Evolutionary conservation across 2,797 vertebrate species (phyloP).

Genomic region (Sebastes iracundus): DNA sequence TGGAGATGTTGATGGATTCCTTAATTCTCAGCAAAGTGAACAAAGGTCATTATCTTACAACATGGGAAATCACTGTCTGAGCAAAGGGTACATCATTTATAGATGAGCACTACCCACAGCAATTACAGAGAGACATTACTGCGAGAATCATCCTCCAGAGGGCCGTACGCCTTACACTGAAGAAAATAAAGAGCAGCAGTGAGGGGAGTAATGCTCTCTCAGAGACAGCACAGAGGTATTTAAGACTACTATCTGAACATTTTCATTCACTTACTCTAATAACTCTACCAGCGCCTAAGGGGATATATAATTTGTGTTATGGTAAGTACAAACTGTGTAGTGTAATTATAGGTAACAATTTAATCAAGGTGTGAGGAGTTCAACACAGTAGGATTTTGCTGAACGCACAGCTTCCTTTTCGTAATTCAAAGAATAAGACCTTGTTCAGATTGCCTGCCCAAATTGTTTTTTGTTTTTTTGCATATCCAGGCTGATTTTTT

Average conservation of each 20-base stretch:
- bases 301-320: not conserved
- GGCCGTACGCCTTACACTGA: not conserved
- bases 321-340: not conserved
- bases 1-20: not conserved
- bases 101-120: slow-evolving; percentile 22
- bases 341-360: slow-evolving; percentile 19
- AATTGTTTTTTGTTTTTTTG: not conserved
- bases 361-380: not conserved
- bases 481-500: not conserved
- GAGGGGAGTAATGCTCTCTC: slow-evolving; percentile 1
- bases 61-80: not conserved
- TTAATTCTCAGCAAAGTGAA: not conserved
- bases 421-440: not conserved
- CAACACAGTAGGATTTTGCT: not conserved
- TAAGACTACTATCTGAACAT: slow-evolving; percentile 11
- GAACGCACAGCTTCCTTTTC: not conserved
- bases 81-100: slow-evolving; percentile 31
- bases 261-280: slow-evolving; percentile 12
- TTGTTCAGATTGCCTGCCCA: not conserved
- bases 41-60: not conserved
- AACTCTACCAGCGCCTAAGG: not conserved
- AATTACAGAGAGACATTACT: slow-evolving; percentile 43
- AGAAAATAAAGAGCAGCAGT: slow-evolving; percentile 5
- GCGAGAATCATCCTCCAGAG: slow-evolving; percentile 12
- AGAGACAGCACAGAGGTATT: slow-evolving; percentile 25